Base-by-base conservation (phyloP, 2,113 vertebrate genomes). In the Taxidea taxus region DNA sequence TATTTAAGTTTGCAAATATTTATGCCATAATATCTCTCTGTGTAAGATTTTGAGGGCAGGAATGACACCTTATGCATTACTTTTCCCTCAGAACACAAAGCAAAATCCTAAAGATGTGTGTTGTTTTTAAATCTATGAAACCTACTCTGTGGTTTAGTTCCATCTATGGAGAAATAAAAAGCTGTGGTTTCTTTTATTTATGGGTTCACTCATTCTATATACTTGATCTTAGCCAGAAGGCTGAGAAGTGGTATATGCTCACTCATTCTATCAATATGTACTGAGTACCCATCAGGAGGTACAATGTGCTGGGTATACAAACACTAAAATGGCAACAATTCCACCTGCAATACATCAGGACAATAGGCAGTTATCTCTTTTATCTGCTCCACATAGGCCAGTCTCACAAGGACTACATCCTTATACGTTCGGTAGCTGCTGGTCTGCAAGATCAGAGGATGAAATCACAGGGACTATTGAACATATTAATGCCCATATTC, bases 331-430 rank as follows among this genome's bases (percentile, higher is more conserved):
- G 6, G 4, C 64, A 54, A 1, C 31, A 54, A n/a, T 68, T 87
- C 37, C 64, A 16, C 25, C n/a, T 0, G 18, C 2, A 25, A 0
- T 5, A 6, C 2, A 37, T 78, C 15, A n/a, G 3, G 2, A 54
- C 2, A 34, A 3, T 0, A 54, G 2, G 27, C 13, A 44, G 12
- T 27, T 25, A 6, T 31, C 47, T 2, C 1, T 75, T 84, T 56
- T 31, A 58, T 1, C 20, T 60, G 4, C 2, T 85, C 5, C 4
- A 60, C 10, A 21, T 7, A 44, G 6, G 20, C 15, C 16, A 75
- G 34, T 18, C 2, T 68, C n/a, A 15, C 14, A 60, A 23, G 4
- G 3, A 56, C 14, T 44, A 3, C 0, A 29, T 15, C 1, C 2
- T 44, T 49, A 3, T 21, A 25, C 90, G 10, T 74, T n/a, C 2